Conservation (phyloP, 1,140 invertebrate species). For the Nasonia vitripennis region DNA sequence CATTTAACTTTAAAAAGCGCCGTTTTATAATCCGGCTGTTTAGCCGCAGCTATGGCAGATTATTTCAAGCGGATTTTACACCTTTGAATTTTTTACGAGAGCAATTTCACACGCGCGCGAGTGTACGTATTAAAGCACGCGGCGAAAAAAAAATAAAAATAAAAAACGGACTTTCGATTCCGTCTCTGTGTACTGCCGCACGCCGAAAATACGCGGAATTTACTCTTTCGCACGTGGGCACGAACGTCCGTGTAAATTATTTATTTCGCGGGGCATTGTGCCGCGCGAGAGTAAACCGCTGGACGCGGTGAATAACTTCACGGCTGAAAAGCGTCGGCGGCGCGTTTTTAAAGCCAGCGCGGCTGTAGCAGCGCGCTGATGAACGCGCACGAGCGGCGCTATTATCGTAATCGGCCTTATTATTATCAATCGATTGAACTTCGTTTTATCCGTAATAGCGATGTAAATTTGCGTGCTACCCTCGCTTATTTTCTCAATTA, state of each 20-base stretch:
- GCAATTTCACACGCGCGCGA: too few species aligned
- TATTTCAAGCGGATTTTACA: too few species aligned
- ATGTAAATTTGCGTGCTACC: background rate
- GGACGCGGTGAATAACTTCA: background rate
- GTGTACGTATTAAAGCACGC: too few species aligned
- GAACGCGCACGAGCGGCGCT: background rate
- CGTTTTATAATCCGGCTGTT: too few species aligned
- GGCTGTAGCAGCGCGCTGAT: background rate
- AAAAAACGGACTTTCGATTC: too few species aligned
- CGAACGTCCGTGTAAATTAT: background rate
- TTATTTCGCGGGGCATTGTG: background rate
- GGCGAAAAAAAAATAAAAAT: too few species aligned
- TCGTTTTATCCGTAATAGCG: background rate
- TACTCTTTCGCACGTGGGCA: background rate
- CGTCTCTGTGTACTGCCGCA: background rate
- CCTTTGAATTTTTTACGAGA: too few species aligned
- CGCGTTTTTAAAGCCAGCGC: background rate
- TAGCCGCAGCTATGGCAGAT: too few species aligned
- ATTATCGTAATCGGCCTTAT: conserved; percentile 38
- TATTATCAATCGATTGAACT: conserved; percentile 38
- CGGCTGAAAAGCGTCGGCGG: background rate
- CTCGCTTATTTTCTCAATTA: background rate
- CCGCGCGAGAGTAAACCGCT: background rate
- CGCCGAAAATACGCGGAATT: background rate
- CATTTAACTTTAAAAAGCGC: too few species aligned